phyloP scores from a whole-genome alignment of 2,113 vertebrate genomes.

The Leuciscus idus region DNA sequence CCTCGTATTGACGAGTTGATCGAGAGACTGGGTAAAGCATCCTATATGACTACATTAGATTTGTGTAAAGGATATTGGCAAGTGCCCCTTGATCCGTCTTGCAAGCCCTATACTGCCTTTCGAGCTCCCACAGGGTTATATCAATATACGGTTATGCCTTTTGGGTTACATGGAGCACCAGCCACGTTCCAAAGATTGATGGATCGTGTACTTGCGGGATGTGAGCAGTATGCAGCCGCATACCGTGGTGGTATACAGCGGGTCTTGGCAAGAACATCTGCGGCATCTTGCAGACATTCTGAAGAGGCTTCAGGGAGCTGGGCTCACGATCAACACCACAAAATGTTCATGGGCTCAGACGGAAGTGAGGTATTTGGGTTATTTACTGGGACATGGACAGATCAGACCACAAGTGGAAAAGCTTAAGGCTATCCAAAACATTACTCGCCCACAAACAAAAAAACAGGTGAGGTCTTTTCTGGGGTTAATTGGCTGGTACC shows the following conservation, averaged over 20 bases:
- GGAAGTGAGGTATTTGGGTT: too few relatives aligned
- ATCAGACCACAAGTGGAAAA: background rate
- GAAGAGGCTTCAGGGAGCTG: background rate
- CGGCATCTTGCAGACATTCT: background rate
- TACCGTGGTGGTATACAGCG: background rate
- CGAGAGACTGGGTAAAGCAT: background rate
- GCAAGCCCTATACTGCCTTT: background rate
- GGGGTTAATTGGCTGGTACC: background rate
- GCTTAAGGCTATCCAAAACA: background rate
- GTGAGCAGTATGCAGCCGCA: background rate
- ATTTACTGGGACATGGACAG: background rate
- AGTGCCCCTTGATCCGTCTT: too few relatives aligned
- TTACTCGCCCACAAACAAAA: too few relatives aligned
- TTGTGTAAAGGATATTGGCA: too few relatives aligned
- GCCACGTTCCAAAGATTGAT: background rate
- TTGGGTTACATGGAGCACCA: too few relatives aligned
- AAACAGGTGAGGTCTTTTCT: too few relatives aligned
- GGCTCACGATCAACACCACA: background rate
- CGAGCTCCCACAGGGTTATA: too few relatives aligned
- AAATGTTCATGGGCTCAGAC: too few relatives aligned
- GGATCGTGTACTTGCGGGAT: background rate
- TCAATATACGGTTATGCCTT: too few relatives aligned
- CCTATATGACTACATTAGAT: too few relatives aligned
- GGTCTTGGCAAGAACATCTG: too few relatives aligned
- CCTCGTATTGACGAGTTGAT: too few relatives aligned